Percentiles rank a stretch among this genome's conserved stretches.
Evolutionary conservation across 2,113 vertebrate genomes (phyloP).

Genomic region (Cyphomyrus plagiostoma): DNA sequence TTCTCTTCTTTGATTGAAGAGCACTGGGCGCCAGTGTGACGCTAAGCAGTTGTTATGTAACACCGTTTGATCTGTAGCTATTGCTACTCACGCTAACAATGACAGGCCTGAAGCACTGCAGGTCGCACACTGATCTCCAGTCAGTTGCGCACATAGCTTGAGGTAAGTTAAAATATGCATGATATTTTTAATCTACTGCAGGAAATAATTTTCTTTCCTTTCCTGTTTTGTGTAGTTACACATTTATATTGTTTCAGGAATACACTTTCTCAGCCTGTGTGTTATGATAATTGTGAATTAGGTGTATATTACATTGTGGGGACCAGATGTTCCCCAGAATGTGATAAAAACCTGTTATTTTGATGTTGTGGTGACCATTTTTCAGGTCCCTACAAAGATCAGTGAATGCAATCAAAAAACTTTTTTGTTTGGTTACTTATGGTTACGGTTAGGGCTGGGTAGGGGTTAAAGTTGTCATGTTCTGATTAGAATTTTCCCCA

Average conservation of each 20-base stretch:
- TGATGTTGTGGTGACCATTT: too few relatives aligned
- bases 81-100: neutral
- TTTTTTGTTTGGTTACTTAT: too few relatives aligned
- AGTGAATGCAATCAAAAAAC: too few relatives aligned
- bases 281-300: neutral
- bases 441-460: too few relatives aligned
- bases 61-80: neutral
- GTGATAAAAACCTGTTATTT: too few relatives aligned
- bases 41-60: neutral
- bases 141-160: neutral
- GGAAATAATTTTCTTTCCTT: neutral
- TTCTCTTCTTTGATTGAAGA: conserved; percentile 2
- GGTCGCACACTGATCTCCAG: neutral
- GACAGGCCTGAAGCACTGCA: neutral
- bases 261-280: neutral
- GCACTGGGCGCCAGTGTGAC: neutral
- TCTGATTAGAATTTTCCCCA: too few relatives aligned
- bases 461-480: too few relatives aligned
- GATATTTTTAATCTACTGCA: neutral
- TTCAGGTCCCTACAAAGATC: too few relatives aligned
- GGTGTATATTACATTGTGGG: neutral
- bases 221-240: neutral
- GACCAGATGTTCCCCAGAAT: too few relatives aligned
- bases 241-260: neutral
- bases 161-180: neutral